Base-by-base conservation (phyloP, 1,140 invertebrate genomes). In the Chrysomallon squamiferum region DNA sequence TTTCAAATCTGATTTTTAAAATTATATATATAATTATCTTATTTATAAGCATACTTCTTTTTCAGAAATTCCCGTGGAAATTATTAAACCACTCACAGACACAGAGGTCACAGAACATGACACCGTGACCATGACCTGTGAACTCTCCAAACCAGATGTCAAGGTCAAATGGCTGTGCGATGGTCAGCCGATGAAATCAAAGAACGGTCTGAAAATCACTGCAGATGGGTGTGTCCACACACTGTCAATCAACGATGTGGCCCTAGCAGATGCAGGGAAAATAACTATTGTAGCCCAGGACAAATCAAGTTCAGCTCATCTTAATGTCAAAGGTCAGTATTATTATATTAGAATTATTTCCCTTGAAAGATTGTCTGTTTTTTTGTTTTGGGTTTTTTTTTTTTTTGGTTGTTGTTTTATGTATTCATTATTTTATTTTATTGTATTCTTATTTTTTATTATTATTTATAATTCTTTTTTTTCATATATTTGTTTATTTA, bases 161-260 rank as follows among this genome's bases (percentile, higher is more conserved):
- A 72, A 74, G 27, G 91, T 96, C 66, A 90, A 92, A 76, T 99
- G 97, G 97, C 90, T 89, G 11, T 93, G 93, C 79, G 92, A 94
- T 77, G 89, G 89, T 9, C 57, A 68, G 59, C 52, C 70, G 54
- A 64, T 77, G 5, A 59, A 50, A 47, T 62, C 72, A 2, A 33
- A 41, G 22, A 72, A 76, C 18, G 59, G 62, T 32, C 52, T 69
- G 13, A 72, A 68, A 33, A 41, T 78, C 22, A 62, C 68, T 15
- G 66, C 72, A 15, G 78, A 80, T 62, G 75, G 76, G 13, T 66
- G 45, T n/a, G 32, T 69, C 15, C 79, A 80, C 49, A 65, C 73
- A 20, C 83, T 97, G 15, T 89, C 94, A 15, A 91, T 97, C 11
- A 90, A 90, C 65, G 91, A 92, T 69, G 91, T 90, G 11, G 90